These are phyloP conservation scores for Tenthredo mesomela DNA, from an alignment of 2,888 invertebrate species.

Conservation along the genomic window DNA sequence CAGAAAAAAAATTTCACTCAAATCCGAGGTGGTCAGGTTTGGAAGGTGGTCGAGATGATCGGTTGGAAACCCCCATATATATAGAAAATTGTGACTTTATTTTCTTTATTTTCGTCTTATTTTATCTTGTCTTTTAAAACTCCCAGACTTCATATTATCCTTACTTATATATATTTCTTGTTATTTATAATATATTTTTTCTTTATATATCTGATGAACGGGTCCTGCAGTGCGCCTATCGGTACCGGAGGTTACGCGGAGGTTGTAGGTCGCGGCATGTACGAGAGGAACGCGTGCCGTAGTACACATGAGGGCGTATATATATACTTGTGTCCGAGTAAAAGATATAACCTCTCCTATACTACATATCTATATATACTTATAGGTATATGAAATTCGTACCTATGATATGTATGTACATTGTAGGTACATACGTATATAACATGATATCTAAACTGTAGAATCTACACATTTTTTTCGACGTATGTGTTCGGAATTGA, in stretches of 20 bases:
- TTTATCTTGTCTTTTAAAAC: background rate
- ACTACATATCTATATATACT: too few species aligned
- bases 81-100: background rate
- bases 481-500: too few species aligned
- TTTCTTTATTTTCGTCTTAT: background rate
- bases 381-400: too few species aligned
- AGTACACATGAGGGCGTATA: constrained; percentile 42
- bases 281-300: constrained; percentile 51
- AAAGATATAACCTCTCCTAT: background rate
- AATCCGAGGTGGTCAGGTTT: too few species aligned
- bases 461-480: too few species aligned
- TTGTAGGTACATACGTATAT: too few species aligned
- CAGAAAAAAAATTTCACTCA: too few species aligned
- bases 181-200: background rate
- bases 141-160: background rate
- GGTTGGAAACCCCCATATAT: too few species aligned
- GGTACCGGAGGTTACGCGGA: constrained; percentile 61
- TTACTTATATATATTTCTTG: background rate
- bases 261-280: constrained; percentile 68
- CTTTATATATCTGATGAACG: background rate
- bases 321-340: constrained; percentile 27
- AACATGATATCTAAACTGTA: background rate
- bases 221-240: background rate
- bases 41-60: too few species aligned
- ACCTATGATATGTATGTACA: background rate